phyloP scores from a whole-genome alignment of 2,113 vertebrate genomes.

The Embiotoca jacksoni region DNA sequence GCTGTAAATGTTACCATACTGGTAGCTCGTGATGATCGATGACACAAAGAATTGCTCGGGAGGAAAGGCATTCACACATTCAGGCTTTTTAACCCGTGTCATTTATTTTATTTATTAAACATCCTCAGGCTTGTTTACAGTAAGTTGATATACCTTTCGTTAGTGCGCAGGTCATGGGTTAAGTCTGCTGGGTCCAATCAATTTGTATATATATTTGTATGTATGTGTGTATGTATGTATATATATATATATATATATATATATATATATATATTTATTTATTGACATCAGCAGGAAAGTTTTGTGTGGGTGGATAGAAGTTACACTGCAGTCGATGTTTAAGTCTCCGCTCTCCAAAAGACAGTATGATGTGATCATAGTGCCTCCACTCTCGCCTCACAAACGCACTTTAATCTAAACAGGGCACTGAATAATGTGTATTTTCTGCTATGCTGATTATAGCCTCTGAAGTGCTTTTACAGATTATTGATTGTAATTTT shows the following conservation, averaged over 20 bases:
- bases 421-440: conserved; percentile 55
- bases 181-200: conserved; percentile 32
- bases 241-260: too few relatives aligned
- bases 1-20: conserved; percentile 5
- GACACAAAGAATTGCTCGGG: neutral
- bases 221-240: too few relatives aligned
- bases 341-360: conserved; percentile 47
- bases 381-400: conserved; percentile 36
- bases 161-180: conserved; percentile 45
- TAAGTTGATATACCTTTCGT: conserved; percentile 45
- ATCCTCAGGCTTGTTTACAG: conserved; percentile 20
- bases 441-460: conserved; percentile 47
- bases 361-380: conserved; percentile 34
- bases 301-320: conserved; percentile 38
- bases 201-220: neutral
- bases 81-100: neutral
- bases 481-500: conserved; percentile 69
- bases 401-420: conserved; percentile 61
- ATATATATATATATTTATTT: conserved; percentile 1
- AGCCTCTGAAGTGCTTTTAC: conserved; percentile 55
- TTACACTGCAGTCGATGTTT: conserved; percentile 48
- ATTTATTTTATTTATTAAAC: conserved; percentile 49
- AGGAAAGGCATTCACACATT: neutral
- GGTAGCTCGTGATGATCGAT: neutral
- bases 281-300: conserved; percentile 47